Conservation (phyloP, 2,797 vertebrate genomes). For the Brachyrhaphis roseni region DNA sequence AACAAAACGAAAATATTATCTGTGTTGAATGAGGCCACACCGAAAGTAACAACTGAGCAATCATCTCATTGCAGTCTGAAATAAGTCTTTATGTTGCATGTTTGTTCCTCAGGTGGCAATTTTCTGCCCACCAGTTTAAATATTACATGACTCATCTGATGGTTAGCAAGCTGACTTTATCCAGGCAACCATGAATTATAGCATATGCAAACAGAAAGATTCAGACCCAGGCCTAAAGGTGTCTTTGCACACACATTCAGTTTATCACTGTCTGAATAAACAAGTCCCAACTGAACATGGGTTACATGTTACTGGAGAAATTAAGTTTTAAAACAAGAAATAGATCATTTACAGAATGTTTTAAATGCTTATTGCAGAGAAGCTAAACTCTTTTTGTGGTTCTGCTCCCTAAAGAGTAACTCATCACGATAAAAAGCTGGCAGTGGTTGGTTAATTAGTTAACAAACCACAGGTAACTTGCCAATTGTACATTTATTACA, state of each 20-base stretch:
- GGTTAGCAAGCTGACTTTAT: neutral
- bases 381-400: neutral
- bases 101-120: neutral
- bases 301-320: slow-evolving; percentile 9
- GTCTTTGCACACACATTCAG: slow-evolving; percentile 9
- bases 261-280: slow-evolving; percentile 31
- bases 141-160: neutral
- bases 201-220: slow-evolving; percentile 14
- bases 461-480: neutral
- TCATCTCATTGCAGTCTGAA: neutral
- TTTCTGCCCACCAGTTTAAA: neutral
- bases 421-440: neutral
- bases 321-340: neutral
- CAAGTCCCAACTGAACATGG: neutral
- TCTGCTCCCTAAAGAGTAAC: neutral
- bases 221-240: neutral
- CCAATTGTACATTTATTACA: neutral
- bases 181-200: neutral
- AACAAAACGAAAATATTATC: neutral
- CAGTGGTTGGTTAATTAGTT: neutral
- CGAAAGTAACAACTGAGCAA: neutral
- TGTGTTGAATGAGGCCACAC: neutral
- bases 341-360: neutral
- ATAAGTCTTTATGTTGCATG: neutral
- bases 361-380: neutral